Percentiles rank a stretch among this genome's conserved stretches.
These are phyloP conservation scores for Anguilla megastoma DNA, from an alignment of 2,797 vertebrate species.

Conservation along the genomic window DNA sequence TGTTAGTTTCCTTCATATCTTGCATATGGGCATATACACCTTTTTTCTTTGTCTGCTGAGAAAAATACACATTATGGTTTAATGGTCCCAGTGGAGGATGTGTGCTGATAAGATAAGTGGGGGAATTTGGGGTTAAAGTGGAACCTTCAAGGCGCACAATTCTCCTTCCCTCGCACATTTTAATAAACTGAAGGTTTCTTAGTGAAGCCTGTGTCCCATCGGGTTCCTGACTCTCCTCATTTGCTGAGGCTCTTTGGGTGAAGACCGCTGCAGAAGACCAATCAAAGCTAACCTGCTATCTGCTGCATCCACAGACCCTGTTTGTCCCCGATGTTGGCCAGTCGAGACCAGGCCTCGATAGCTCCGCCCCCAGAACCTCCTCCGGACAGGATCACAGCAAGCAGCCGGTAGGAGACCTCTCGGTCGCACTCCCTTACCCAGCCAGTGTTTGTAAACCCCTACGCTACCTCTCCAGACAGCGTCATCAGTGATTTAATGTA, in stretches of 20 bases:
- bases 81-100: background rate
- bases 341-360: constrained; percentile 56
- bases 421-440: background rate
- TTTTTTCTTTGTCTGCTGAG: background rate
- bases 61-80: background rate
- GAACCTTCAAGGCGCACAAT: background rate
- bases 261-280: background rate
- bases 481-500: background rate
- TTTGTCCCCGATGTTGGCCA: constrained; percentile 73
- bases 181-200: background rate
- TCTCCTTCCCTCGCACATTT: background rate
- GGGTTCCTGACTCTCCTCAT: background rate
- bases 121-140: background rate
- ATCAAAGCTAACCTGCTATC: constrained; percentile 12
- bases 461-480: background rate
- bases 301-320: constrained; percentile 65
- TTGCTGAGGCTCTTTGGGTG: background rate
- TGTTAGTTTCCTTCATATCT: too few species aligned
- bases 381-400: constrained; percentile 80
- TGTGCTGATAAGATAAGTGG: background rate
- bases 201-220: background rate
- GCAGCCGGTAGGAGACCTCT: constrained; percentile 67
- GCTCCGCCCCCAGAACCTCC: constrained; percentile 66
- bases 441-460: too few species aligned
- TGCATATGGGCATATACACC: background rate